Evolutionary conservation across 2,113 vertebrate genomes (phyloP), one percentile per base, ranked within the genome.

Genomic region (Talpa occidentalis): DNA sequence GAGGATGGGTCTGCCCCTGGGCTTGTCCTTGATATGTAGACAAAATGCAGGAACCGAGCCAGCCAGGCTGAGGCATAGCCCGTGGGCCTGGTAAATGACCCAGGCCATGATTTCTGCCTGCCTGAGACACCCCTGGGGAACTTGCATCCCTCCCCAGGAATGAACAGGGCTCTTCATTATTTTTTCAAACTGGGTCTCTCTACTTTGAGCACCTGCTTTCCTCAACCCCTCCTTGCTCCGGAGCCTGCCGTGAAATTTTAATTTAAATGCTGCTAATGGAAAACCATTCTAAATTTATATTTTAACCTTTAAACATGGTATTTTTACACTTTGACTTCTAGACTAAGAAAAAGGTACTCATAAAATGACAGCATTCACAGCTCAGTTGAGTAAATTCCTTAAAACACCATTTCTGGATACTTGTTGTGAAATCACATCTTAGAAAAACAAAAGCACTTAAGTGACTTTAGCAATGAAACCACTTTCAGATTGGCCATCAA

Each of bases 11-110:
- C 79, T 82, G 94, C 32, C 80, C 64, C 56, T 72, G 47, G 47
- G 76, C 62, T 78, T 40, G 56, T 40, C 76, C 74, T 94, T 87
- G 85, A 73, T 87, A 74, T 94, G 40, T 11, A 37, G 79, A 56
- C 64, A 74, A 80, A 88, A 80, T 40, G 64, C 66, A 84, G 44
- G 40, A 37, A 80, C 72, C 54, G 35, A 88, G 49, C 5, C n/a
- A n/a, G 44, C 2, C 2, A 28, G 47, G 81, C 37, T 77, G 11
- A 92, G 30, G 10, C 47, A 2, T 74, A 81, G 73, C 40, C 70
- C 24, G n/a, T 3, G 44, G 40, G 60, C 69, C 21, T 56, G 49
- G 76, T 49, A 56, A 78, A 64, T 37, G 62, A 40, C 54, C 28
- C 56, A 74, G 47, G 59, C 49, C 12, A 3, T 62, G 86, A 62